Evolutionary conservation across 2,888 invertebrate species (phyloP), one percentile per base, ranked within the genome.

Genomic region (Galeopsomyia nigrocyanea): DNA sequence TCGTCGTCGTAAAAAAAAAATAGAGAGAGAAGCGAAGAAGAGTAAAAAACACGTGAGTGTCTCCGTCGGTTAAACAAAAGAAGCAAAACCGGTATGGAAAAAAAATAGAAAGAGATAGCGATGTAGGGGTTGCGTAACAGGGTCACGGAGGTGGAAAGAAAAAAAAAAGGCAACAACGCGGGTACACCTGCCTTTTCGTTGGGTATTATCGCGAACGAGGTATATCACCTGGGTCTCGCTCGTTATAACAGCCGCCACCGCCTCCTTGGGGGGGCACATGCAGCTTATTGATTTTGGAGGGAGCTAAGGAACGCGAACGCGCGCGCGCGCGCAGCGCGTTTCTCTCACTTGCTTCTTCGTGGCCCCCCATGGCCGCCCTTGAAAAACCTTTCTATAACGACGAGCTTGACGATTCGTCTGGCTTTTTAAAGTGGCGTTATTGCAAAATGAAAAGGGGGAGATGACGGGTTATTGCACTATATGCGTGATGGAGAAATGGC

Each of bases 241-340:
- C 55, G 51, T 22, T 14, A 21, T 39, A 7, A 22, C 10, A 14
- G 10, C 14, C 13, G 39, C 16, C 16, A n/a, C 14, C 60, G 31
- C 60, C 39, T 17, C 39, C 60, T 47, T 47, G 13, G 17, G 5
- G 19, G n/a, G 26, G 21, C 60, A 16, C 46, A 47, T 50, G 26
- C n/a, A 39, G 39, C 56, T 66, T 71, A 71, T 71, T 71, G 71
- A 71, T 71, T 71, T 71, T 66, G 55, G 60, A 60, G 39, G 65
- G 64, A 71, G 65, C 60, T 69, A 62, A 69, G 69, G 62, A 55
- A 21, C 58, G 39, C 57, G 64, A 17, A 39, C 31, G 49, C 55
- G 31, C 65, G 56, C 66, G 61, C 61, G 16, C 16, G n/a, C n/a
- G n/a, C 39, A 57, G 58, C 61, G 16, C 16, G 46, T 49, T 61